Evolutionary conservation across 2,888 invertebrate species (phyloP).

Genomic region (Chloroclystis v-ata): DNA sequence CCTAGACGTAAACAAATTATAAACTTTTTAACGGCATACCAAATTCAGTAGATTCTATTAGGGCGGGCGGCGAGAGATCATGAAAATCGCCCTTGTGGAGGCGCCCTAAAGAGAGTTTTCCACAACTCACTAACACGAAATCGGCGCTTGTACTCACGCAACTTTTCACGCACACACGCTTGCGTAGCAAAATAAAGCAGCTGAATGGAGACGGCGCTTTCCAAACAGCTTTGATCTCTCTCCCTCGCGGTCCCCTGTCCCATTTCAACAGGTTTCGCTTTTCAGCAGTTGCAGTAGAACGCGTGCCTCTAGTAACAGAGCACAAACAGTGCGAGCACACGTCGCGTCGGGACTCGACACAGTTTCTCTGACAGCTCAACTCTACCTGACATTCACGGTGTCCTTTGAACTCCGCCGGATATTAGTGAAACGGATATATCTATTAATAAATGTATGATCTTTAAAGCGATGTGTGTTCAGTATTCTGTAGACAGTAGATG

Average conservation of each 20-base stretch:
- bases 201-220: conserved; percentile 50
- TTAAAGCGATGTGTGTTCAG: conserved; percentile 54
- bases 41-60: conserved; percentile 51
- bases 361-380: conserved; percentile 71
- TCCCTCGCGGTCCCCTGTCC: conserved; percentile 62
- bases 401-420: conserved; percentile 53
- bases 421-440: conserved; percentile 59
- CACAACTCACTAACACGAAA: conserved; percentile 73
- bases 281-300: conserved; percentile 71
- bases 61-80: conserved; percentile 43
- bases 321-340: conserved; percentile 73
- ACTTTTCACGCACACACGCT: conserved; percentile 70
- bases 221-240: conserved; percentile 43
- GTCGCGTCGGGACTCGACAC: conserved; percentile 67
- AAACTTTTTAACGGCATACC: conserved; percentile 29
- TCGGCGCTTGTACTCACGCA: conserved; percentile 61
- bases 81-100: conserved; percentile 66
- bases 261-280: conserved; percentile 78
- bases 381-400: conserved; percentile 65
- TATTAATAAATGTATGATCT: conserved; percentile 67
- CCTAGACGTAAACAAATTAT: conserved; percentile 24
- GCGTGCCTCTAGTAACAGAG: conserved; percentile 74
- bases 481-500: conserved; percentile 48
- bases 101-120: conserved; percentile 73
- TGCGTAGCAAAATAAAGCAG: conserved; percentile 63